Evolutionary conservation across 2,113 vertebrate species (phyloP), one percentile per base, ranked within the genome.

Genomic region (Pterocles burchelli): DNA sequence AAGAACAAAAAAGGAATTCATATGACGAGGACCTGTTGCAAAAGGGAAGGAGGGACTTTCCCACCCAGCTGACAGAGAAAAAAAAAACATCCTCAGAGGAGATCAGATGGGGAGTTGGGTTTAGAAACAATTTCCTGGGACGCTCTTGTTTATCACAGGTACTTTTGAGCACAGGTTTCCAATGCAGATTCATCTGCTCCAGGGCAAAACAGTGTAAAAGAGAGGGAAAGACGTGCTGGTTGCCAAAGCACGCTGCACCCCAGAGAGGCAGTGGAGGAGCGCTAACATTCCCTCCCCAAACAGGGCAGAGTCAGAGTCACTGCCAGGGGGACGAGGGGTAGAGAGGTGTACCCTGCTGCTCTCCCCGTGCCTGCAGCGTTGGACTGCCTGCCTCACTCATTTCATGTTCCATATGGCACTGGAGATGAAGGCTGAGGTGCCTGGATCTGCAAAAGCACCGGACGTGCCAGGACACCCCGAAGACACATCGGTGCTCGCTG

Each of bases 81-180:
- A 20, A 74, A 59, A 78, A 28, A 11, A 20, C 59, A 59, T 17
- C 63, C 75, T 57, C 58, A 55, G n/a, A 68, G 68, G 43, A 61
- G 38, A 45, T 3, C 0, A 0, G 68, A 7, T 33, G 25, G 62
- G 63, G 28, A 84, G 16, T 0, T 54, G 31, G 38, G 33, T 16
- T 78, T 5, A 36, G 61, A 54, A 82, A 41, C 19, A 11, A 31
- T 16, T n/a, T 67, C 48, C 83, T 54, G 67, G 59, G 52, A 83
- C 1, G 2, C 24, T 74, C 13, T 9, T 31, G 36, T 45, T 79
- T 48, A 38, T 46, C 78, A 28, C 67, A 41, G 71, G 0, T 28
- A 55, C 70, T 83, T 71, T 33, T 41, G 65, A 65, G 17, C 2
- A 19, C 18, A 38, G 78, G 24, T 15, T 79, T 94, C 52, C 38